phyloP scores from a whole-genome alignment of 2,888 invertebrate species.

The Dolichomitus sp. region DNA sequence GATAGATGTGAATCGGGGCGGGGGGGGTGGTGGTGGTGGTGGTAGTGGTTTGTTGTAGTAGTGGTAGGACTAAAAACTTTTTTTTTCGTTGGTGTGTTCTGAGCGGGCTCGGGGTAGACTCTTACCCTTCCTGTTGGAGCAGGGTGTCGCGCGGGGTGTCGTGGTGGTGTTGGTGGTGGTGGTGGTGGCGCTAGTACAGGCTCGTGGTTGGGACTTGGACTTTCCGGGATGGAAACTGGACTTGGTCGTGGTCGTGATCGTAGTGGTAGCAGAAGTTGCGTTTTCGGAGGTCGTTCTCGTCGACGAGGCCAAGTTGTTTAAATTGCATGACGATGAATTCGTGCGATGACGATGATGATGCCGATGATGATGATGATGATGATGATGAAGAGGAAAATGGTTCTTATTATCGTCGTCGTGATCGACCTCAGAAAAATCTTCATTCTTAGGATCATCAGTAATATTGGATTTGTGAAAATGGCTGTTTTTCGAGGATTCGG shows the following conservation, averaged over 20 bases:
- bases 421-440: slow-evolving; percentile 37
- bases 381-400: slow-evolving; percentile 50
- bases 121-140: slow-evolving; percentile 86
- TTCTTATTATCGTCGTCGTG: slow-evolving; percentile 44
- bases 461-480: slow-evolving; percentile 52
- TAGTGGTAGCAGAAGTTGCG: slow-evolving; percentile 39
- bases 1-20: slow-evolving; percentile 14
- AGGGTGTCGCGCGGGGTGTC: slow-evolving; percentile 86
- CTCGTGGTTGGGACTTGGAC: slow-evolving; percentile 83
- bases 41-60: slow-evolving; percentile 15
- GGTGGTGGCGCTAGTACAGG: slow-evolving; percentile 85
- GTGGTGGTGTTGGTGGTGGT: slow-evolving; percentile 86
- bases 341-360: slow-evolving; percentile 63
- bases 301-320: slow-evolving; percentile 50
- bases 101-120: slow-evolving; percentile 85
- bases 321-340: slow-evolving; percentile 41
- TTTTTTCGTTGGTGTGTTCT: slow-evolving; percentile 66
- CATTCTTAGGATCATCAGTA: neutral
- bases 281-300: slow-evolving; percentile 57
- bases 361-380: slow-evolving; percentile 57
- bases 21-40: slow-evolving; percentile 58
- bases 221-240: slow-evolving; percentile 79
- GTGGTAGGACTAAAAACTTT: slow-evolving; percentile 40
- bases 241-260: slow-evolving; percentile 62
- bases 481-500: slow-evolving; percentile 67